These are phyloP conservation scores for Patella caerulea DNA, from an alignment of 2,888 invertebrate genomes.

Conservation along the genomic window DNA sequence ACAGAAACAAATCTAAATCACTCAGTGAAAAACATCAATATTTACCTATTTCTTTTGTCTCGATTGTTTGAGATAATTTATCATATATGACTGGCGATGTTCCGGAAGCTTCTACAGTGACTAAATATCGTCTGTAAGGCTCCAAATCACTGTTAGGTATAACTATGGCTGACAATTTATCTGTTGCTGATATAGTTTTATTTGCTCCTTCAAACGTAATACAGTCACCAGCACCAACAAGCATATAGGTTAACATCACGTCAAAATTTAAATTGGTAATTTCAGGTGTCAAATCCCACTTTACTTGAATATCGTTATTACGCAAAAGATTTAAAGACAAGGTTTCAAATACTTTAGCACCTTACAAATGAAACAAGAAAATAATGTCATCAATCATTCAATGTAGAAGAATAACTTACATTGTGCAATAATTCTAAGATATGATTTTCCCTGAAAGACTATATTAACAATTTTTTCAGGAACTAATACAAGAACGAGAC, in stretches of 20 bases:
- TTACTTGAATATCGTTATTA: constrained; percentile 30
- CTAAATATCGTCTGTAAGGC: constrained; percentile 16
- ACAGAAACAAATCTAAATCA: too few species aligned
- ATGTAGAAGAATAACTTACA: too few species aligned
- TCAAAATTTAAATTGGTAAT: constrained; percentile 36
- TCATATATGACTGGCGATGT: constrained; percentile 13
- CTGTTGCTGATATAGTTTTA: constrained; percentile 21
- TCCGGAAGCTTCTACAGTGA: constrained; percentile 16
- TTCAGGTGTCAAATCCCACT: constrained; percentile 39
- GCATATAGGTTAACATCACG: constrained; percentile 43
- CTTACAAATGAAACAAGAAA: constrained; percentile 17
- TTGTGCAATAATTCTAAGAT: too few species aligned
- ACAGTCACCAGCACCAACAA: constrained; percentile 53
- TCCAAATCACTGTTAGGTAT: not conserved
- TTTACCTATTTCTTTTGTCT: constrained; percentile 27
- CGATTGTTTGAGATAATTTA: not conserved
- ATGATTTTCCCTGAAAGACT: too few species aligned
- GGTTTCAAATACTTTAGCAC: constrained; percentile 25
- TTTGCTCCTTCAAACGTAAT: constrained; percentile 16
- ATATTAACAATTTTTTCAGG: too few species aligned
- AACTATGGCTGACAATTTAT: constrained; percentile 4
- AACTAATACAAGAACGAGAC: too few species aligned
- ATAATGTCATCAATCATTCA: too few species aligned
- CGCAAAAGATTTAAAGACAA: constrained; percentile 13
- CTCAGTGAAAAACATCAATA: not conserved